Base-by-base conservation (phyloP, 1,140 invertebrate species). In the Mizuhopecten yessoensis region DNA sequence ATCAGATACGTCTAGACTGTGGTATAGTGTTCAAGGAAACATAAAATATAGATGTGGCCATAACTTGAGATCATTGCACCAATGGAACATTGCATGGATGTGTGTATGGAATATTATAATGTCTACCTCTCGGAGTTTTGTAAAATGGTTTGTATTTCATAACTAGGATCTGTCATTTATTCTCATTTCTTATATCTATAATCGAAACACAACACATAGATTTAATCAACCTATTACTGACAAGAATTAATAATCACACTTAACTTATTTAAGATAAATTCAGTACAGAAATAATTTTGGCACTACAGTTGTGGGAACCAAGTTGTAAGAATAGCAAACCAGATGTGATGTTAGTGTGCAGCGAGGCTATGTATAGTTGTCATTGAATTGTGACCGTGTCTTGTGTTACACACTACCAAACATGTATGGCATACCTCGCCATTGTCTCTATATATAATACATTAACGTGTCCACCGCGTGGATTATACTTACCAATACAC, bases 321-420 rank as follows among this genome's bases (percentile, higher is more conserved):
- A 75, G 57, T 75, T 75, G 57, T 75, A 29, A 75, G 57, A 75
- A 75, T n/a, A 75, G 57, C 23, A 9, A 29, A 29, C 2, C 57
- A 75, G 57, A 75, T 75, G 57, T 75, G 57, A 75, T 75, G 42
- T 75, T 75, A 29, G n/a, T 75, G 57, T 75, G 15, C 57, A 75
- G 57, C 29, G 57, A 75, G 57, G 57, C 57, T 75, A n/a, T 75
- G 57, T 29, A n/a, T n/a, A 17, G 57, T 75, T 75, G 57, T 75
- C 57, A 75, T 75, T 75, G 57, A 75, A 75, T 75, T 75, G 57
- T 75, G 5, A 13, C 13, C 5, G 36, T 39, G 36, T 39, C 13
- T 17, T 75, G 11, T 75, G 57, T 29, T 75, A 75, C 57, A 75
- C 57, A 3, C 57, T 75, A 13, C 57, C 57, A 29, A 75, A 75